Percentiles rank a stretch among this genome's conserved stretches.
phyloP scores from a whole-genome alignment of 2,797 vertebrate genomes.

The Labeo calbasu region DNA sequence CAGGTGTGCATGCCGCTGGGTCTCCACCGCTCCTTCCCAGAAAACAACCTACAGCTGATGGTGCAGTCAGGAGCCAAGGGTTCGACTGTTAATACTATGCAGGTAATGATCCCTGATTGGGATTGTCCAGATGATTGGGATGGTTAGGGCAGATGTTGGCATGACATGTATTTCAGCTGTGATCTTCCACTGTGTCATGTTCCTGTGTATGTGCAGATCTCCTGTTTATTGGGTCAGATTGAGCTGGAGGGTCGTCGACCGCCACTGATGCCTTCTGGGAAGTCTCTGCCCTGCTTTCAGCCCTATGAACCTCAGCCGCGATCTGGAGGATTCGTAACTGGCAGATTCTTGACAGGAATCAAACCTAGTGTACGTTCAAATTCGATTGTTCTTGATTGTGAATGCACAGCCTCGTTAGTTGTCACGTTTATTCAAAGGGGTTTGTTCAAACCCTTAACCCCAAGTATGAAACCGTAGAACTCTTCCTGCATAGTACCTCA shows the following conservation, averaged over 20 bases:
- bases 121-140: not conserved
- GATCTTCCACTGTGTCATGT: not conserved
- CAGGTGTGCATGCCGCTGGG: conserved; percentile 96
- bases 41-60: conserved; percentile 98
- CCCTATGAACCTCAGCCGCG: conserved; percentile 89
- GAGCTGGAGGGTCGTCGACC: conserved; percentile 95
- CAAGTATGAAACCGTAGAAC: too few species aligned
- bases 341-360: conserved; percentile 96
- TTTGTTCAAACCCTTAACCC: too few species aligned
- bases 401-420: too few species aligned
- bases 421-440: too few species aligned
- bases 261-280: conserved; percentile 96
- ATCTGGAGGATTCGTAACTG: conserved; percentile 93
- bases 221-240: conserved; percentile 96
- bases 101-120: conserved; percentile 76
- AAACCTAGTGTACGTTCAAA: conserved; percentile 84
- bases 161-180: not conserved
- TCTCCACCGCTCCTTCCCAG: conserved; percentile 91
- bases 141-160: not conserved
- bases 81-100: conserved; percentile 98
- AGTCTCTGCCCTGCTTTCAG: conserved; percentile 93
- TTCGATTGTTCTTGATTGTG: not conserved
- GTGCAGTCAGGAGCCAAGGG: conserved; percentile 98
- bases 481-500: too few species aligned
- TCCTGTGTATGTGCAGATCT: conserved; percentile 82